Conservation (phyloP, 2,888 invertebrate species). For the Macrosiphum euphorbiae region DNA sequence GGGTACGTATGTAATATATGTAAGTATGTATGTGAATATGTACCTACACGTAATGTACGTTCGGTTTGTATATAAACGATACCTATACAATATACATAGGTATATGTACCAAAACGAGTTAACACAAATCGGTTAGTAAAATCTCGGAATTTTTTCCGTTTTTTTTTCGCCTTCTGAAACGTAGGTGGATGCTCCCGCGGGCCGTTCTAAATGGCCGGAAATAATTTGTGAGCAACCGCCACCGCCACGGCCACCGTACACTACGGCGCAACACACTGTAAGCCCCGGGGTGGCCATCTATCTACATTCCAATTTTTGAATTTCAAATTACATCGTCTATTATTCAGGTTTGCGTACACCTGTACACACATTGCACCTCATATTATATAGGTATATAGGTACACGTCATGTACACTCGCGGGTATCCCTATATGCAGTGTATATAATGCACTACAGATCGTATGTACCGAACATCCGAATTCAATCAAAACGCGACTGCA, state of each 20-base stretch:
- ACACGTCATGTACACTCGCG: neutral
- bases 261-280: neutral
- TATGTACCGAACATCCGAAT: neutral
- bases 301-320: conserved; percentile 54
- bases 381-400: neutral
- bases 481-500: neutral
- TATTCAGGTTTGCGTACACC: conserved; percentile 17
- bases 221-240: conserved; percentile 55
- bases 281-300: conserved; percentile 49
- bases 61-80: neutral
- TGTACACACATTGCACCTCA: neutral
- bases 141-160: conserved; percentile 39
- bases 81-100: neutral
- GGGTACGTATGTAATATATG: neutral
- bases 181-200: conserved; percentile 51
- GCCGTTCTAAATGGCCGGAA: conserved; percentile 49
- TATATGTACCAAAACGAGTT: conserved; percentile 15
- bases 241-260: neutral
- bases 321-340: conserved; percentile 52
- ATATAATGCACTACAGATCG: neutral
- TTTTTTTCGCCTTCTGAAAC: conserved; percentile 25
- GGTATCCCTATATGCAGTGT: neutral
- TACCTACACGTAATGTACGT: neutral
- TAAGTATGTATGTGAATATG: no score
- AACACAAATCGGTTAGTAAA: conserved; percentile 45